A percentile compares a stretch with the other conserved stretches of the same genome.
Conservation (phyloP, 37 sponge, comb jelly and placozoan genomes). For the Beroe ovata region DNA sequence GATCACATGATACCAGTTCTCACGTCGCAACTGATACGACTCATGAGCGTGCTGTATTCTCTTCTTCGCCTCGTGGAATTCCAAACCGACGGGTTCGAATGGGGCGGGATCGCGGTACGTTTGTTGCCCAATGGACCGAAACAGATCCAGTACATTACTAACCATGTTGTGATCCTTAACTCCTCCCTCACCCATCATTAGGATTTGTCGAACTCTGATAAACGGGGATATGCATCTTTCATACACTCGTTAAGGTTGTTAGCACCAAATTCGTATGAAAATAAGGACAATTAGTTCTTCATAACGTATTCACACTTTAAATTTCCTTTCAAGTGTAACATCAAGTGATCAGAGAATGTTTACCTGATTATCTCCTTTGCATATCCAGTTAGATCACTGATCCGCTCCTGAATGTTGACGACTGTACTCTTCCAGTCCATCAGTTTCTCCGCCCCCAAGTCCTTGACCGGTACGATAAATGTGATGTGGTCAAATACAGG, state of each 20-base stretch:
- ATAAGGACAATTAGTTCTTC: no score
- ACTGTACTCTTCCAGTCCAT: constrained; percentile 13
- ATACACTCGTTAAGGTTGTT: no score
- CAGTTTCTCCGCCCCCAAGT: neutral
- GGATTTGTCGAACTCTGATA: neutral
- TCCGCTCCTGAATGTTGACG: neutral
- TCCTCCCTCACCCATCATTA: constrained; percentile 28
- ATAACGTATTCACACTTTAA: no score
- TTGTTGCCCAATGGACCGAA: constrained; percentile 25
- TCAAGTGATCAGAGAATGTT: no score
- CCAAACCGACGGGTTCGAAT: constrained; percentile 35
- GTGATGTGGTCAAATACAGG: constrained; percentile 47
- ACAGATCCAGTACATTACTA: constrained; percentile 24
- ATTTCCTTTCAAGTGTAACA: no score
- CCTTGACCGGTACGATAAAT: constrained; percentile 17
- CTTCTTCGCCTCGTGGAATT: constrained; percentile 19
- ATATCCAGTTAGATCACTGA: neutral
- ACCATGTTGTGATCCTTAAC: constrained; percentile 50
- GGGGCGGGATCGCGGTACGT: constrained; percentile 53
- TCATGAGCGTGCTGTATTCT: neutral
- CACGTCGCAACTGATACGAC: neutral
- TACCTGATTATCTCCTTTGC: constrained; percentile 25
- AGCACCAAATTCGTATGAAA: no score
- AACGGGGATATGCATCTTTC: no score
- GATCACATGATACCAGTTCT: constrained; percentile 12